Conservation (phyloP, 2,797 vertebrate species). For the Gallinago stenura region DNA sequence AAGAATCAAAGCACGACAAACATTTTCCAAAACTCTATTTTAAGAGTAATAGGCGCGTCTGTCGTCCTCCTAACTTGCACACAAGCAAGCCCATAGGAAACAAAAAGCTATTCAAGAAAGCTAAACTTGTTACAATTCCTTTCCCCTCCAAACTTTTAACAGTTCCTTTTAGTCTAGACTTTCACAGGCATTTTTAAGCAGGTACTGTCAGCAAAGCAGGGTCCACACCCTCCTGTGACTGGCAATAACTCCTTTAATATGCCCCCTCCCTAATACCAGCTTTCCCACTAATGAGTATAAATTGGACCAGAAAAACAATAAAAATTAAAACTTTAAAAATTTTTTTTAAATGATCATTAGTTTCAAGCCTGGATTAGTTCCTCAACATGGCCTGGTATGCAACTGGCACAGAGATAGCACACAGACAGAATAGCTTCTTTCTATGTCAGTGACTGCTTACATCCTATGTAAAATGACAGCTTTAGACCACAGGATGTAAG, state of each 20-base stretch:
- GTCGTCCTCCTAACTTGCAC: not conserved
- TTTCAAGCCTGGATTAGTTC: not conserved
- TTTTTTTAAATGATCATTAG: not conserved
- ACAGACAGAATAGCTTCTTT: not conserved
- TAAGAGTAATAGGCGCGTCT: not conserved
- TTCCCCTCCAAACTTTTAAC: not conserved
- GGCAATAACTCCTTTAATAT: not conserved
- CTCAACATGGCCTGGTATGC: not conserved
- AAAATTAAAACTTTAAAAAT: not conserved
- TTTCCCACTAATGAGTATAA: not conserved
- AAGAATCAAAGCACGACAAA: not conserved
- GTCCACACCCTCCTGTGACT: not conserved
- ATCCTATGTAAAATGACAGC: not conserved
- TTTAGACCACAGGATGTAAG: not conserved
- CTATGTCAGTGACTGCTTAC: not conserved
- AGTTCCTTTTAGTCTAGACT: not conserved
- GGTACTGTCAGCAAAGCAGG: not conserved
- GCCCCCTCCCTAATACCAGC: not conserved
- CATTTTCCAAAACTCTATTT: not conserved
- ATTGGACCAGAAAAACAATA: not conserved
- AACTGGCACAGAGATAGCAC: not conserved
- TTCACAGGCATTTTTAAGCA: not conserved
- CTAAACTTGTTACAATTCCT: not conserved
- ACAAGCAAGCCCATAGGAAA: not conserved
- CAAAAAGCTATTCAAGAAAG: conserved; percentile 1